phyloP scores from a whole-genome alignment of 2,888 invertebrate genomes.

The Podotricha telesiphe region DNA sequence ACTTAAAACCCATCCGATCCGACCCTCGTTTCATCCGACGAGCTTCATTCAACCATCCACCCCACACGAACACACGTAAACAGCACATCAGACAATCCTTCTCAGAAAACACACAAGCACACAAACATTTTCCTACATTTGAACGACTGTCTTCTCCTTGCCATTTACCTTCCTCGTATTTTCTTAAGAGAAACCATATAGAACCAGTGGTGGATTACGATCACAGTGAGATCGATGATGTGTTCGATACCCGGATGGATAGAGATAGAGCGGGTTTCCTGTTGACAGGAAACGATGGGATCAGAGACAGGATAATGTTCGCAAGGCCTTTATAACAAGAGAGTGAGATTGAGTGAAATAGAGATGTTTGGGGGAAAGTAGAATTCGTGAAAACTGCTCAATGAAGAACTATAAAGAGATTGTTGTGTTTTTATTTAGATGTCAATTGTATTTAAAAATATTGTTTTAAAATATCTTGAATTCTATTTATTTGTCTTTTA shows the following conservation, averaged over 20 bases:
- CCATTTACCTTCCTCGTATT: constrained; percentile 64
- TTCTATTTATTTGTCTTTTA: too few species aligned
- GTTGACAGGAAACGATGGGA: constrained; percentile 74
- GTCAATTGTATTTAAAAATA: too few species aligned
- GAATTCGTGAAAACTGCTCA: neutral
- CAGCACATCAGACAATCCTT: constrained; percentile 71
- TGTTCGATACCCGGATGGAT: constrained; percentile 71
- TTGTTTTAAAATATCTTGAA: too few species aligned
- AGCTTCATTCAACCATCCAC: constrained; percentile 73
- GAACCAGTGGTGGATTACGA: constrained; percentile 80
- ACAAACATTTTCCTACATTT: constrained; percentile 65
- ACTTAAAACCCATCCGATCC: constrained; percentile 57
- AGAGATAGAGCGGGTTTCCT: constrained; percentile 56
- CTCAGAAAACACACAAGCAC: constrained; percentile 74
- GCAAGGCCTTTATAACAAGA: constrained; percentile 61
- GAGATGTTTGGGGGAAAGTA: neutral
- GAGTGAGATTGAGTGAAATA: neutral
- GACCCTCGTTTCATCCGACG: constrained; percentile 62
- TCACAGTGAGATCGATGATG: constrained; percentile 77
- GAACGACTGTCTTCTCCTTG: constrained; percentile 60
- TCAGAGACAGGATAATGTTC: constrained; percentile 72
- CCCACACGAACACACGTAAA: constrained; percentile 60
- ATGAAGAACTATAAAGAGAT: neutral
- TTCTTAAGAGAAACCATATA: constrained; percentile 67
- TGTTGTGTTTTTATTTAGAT: neutral